These are phyloP conservation scores for Heterochromis multidens DNA, from an alignment of 2,113 vertebrate species.

Conservation along the genomic window DNA sequence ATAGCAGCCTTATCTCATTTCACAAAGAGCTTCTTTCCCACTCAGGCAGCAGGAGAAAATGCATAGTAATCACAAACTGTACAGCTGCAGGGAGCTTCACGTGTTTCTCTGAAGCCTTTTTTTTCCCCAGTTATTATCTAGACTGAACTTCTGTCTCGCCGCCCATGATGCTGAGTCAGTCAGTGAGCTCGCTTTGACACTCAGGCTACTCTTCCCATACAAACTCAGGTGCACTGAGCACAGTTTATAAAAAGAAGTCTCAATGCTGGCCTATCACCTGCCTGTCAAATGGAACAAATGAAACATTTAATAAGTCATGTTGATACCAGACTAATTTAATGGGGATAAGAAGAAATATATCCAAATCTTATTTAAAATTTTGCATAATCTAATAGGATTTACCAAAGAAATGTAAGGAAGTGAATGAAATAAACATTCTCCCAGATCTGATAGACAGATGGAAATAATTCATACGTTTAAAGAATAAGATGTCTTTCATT, in stretches of 20 bases:
- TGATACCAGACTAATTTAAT: neutral
- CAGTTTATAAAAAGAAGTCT: neutral
- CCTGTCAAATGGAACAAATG: neutral
- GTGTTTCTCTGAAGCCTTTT: neutral
- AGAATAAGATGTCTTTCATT: neutral
- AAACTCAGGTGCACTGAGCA: neutral
- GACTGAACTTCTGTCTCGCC: neutral
- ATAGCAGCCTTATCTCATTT: constrained; percentile 19
- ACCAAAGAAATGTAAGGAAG: neutral
- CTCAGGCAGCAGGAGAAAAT: neutral
- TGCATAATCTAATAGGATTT: neutral
- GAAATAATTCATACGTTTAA: neutral
- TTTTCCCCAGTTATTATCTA: neutral
- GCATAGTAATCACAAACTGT: constrained; percentile 16
- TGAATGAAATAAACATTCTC: neutral
- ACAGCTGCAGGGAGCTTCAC: neutral
- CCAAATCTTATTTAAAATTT: neutral
- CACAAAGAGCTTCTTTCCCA: neutral
- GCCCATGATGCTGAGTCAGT: neutral
- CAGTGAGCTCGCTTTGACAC: neutral
- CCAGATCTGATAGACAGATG: neutral
- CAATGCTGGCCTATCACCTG: neutral
- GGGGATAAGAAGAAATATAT: neutral
- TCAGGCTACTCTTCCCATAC: neutral
- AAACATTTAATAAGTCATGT: neutral